Conservation (phyloP, 2,888 invertebrate genomes). For the Dexiosoma caninum region DNA sequence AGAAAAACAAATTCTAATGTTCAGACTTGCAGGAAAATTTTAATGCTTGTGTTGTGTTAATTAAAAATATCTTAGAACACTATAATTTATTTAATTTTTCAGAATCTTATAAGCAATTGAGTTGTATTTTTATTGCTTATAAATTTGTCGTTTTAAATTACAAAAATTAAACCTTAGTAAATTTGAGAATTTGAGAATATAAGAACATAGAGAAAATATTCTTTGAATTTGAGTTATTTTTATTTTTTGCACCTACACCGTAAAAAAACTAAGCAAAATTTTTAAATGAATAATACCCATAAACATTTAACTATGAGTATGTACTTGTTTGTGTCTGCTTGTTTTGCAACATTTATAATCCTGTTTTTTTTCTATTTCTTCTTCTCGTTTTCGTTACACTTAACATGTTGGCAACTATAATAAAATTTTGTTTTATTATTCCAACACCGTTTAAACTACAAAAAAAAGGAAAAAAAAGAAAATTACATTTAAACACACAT, state of each 20-base stretch:
- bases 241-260: no score
- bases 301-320: no score
- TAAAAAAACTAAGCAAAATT: not conserved
- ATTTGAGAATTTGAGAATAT: no score
- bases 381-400: slow-evolving; percentile 16
- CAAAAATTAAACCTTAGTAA: no score
- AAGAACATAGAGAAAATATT: no score
- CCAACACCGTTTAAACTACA: slow-evolving; percentile 52
- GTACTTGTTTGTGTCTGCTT: not conserved
- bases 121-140: not conserved
- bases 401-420: slow-evolving; percentile 57
- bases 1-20: no score
- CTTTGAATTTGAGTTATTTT: no score
- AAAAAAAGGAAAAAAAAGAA: no score
- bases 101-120: not conserved
- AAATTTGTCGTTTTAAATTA: slow-evolving; percentile 13
- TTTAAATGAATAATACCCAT: slow-evolving; percentile 12
- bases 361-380: slow-evolving; percentile 8
- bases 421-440: slow-evolving; percentile 59
- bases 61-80: no score
- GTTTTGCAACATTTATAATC: slow-evolving; percentile 40
- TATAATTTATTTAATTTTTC: no score
- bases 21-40: no score
- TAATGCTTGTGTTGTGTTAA: not conserved
- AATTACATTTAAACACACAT: slow-evolving; percentile 32